phyloP scores from a whole-genome alignment of 1,140 invertebrate genomes.

The Bombyx mandarina region DNA sequence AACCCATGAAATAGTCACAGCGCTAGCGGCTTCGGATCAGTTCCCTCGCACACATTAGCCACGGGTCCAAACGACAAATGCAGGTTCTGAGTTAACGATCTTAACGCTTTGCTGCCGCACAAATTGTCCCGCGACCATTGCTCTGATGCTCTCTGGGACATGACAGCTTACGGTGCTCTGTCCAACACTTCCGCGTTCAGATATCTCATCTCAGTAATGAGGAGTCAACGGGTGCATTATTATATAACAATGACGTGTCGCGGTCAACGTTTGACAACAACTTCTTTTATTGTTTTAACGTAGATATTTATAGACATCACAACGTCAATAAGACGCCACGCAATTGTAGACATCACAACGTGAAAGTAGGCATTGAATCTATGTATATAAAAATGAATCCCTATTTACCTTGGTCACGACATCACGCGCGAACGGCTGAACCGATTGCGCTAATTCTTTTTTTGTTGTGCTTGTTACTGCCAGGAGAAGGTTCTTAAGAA shows the following conservation, averaged over 20 bases:
- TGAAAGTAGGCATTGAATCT: no score
- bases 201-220: constrained; percentile 18
- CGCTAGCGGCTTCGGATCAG: constrained; percentile 15
- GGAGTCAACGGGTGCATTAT: neutral
- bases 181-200: constrained; percentile 48
- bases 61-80: constrained; percentile 44
- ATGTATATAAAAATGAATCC: neutral
- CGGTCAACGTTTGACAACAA: no score
- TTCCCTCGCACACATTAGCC: constrained; percentile 19
- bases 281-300: no score
- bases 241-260: no score
- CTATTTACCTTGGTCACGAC: neutral
- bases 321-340: no score
- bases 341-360: no score
- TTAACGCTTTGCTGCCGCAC: constrained; percentile 58
- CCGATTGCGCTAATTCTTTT: neutral
- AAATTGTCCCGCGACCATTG: constrained; percentile 59
- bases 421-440: neutral
- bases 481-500: neutral
- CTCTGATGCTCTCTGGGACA: constrained; percentile 50
- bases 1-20: neutral
- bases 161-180: constrained; percentile 49
- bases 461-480: neutral
- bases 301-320: no score
- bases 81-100: constrained; percentile 46